Percentiles rank a stretch among this genome's conserved stretches.
These are phyloP conservation scores for Okamejei kenojei DNA, from an alignment of 2,797 vertebrate species.

Conservation along the genomic window DNA sequence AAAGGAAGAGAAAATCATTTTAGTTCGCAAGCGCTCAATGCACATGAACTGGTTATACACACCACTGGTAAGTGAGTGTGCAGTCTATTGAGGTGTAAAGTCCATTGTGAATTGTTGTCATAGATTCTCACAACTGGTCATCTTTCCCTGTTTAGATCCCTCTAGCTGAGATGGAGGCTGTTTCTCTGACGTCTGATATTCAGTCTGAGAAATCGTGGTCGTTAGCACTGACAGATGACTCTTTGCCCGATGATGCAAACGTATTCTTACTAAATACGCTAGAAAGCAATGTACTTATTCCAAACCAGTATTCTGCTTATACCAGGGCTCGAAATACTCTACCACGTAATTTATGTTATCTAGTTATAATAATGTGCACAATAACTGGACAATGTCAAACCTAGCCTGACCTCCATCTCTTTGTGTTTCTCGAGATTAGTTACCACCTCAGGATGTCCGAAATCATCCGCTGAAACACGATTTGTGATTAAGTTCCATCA, in stretches of 20 bases:
- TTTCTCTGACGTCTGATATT: constrained; percentile 91
- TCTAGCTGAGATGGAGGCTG: constrained; percentile 98
- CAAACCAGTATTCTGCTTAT: constrained; percentile 57
- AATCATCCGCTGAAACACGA: not conserved
- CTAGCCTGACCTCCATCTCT: not conserved
- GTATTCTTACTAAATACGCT: constrained; percentile 86
- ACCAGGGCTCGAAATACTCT: constrained; percentile 60
- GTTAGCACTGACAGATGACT: constrained; percentile 95
- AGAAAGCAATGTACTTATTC: constrained; percentile 94
- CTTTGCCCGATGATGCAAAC: constrained; percentile 84
- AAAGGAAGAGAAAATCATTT: not conserved
- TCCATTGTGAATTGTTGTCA: constrained; percentile 32
- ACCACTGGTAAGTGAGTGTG: constrained; percentile 23
- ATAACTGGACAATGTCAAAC: not conserved
- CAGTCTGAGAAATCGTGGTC: constrained; percentile 94
- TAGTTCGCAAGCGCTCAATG: too few relatives aligned
- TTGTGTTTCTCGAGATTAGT: not conserved
- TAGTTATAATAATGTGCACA: not conserved
- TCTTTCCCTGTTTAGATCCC: constrained; percentile 94
- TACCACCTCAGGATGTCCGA: not conserved
- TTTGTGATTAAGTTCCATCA: not conserved
- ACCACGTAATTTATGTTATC: not conserved
- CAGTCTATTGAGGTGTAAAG: constrained; percentile 31
- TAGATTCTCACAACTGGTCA: constrained; percentile 75
- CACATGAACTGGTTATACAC: too few relatives aligned